Evolutionary conservation across 2,888 invertebrate species (phyloP).

Genomic region (Unio pictorum): DNA sequence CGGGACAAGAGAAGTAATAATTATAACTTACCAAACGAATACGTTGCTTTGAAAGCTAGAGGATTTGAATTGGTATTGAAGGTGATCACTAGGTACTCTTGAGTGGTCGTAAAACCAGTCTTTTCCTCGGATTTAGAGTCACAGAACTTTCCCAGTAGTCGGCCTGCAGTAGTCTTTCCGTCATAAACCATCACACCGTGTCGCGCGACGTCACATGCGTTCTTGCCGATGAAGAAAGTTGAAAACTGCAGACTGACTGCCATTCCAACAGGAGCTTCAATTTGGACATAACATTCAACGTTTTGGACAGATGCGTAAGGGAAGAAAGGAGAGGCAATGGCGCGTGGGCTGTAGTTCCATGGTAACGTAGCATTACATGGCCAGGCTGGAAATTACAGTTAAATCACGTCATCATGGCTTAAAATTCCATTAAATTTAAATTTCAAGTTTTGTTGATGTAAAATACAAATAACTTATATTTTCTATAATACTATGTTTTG

Average conservation of each 20-base stretch:
- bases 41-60: slow-evolving; percentile 37
- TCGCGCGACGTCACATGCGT: slow-evolving; percentile 16
- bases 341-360: slow-evolving; percentile 37
- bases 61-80: slow-evolving; percentile 28
- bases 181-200: slow-evolving; percentile 30
- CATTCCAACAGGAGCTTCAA: slow-evolving; percentile 36
- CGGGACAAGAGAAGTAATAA: too few relatives aligned
- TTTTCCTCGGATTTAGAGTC: slow-evolving; percentile 16
- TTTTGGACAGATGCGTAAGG: slow-evolving; percentile 38
- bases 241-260: slow-evolving; percentile 29
- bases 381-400: slow-evolving; percentile 28
- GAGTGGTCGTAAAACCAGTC: slow-evolving; percentile 22
- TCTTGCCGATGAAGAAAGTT: slow-evolving; percentile 27
- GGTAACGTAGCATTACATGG: slow-evolving; percentile 43
- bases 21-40: slow-evolving; percentile 34
- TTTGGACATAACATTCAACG: slow-evolving; percentile 28
- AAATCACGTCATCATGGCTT: not conserved
- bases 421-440: not conserved
- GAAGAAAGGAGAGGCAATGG: slow-evolving; percentile 37
- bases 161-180: slow-evolving; percentile 6
- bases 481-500: too few relatives aligned
- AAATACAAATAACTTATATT: too few relatives aligned
- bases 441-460: not conserved
- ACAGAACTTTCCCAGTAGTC: slow-evolving; percentile 24
- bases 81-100: slow-evolving; percentile 24